These are phyloP conservation scores for Centropristis striata DNA, from an alignment of 2,113 vertebrate species.

Conservation along the genomic window DNA sequence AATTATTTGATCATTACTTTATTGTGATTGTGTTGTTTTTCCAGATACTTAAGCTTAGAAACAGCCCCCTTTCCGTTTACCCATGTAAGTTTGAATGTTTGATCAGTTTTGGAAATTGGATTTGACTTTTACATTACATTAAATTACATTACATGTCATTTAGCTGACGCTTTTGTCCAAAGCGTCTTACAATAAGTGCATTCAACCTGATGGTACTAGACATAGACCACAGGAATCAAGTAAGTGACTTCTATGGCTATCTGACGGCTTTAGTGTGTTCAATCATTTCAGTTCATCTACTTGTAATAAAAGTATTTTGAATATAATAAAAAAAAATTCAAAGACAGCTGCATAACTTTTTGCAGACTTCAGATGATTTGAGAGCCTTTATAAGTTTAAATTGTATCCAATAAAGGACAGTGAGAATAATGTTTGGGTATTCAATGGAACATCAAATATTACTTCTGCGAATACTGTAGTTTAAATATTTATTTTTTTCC, in stretches of 20 bases:
- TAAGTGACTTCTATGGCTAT: constrained; percentile 35
- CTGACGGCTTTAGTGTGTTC: constrained; percentile 35
- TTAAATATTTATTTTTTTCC: background rate
- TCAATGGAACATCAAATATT: background rate
- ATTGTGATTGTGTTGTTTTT: constrained; percentile 23
- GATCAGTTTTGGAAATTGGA: constrained; percentile 22
- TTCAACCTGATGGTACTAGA: too few species aligned
- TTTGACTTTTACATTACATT: too few species aligned
- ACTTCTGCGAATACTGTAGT: background rate
- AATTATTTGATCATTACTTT: constrained; percentile 1
- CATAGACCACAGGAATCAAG: too few species aligned
- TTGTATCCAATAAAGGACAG: background rate
- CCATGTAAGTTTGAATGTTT: constrained; percentile 31
- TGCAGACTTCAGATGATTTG: background rate
- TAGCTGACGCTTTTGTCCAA: too few species aligned
- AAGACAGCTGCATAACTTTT: background rate
- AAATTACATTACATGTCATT: too few species aligned
- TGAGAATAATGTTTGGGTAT: background rate
- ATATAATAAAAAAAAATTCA: constrained; percentile 11
- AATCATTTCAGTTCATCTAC: constrained; percentile 23
- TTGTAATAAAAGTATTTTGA: constrained; percentile 26
- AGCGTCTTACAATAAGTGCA: too few species aligned
- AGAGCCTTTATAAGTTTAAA: background rate
- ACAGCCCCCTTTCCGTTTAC: background rate
- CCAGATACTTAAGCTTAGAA: background rate